These are phyloP conservation scores for Oxycera nigricornis DNA, from an alignment of 2,888 invertebrate species.

Conservation along the genomic window DNA sequence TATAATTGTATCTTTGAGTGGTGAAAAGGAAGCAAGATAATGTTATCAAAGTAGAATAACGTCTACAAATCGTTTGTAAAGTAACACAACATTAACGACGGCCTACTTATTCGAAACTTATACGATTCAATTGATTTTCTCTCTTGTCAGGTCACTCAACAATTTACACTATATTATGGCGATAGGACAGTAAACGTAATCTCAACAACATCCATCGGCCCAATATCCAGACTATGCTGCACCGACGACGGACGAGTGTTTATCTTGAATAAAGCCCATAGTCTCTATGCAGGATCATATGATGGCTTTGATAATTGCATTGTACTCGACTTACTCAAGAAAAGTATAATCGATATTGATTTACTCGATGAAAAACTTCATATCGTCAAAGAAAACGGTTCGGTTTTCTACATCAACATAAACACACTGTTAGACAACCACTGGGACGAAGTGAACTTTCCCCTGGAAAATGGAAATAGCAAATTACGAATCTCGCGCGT, in stretches of 20 bases:
- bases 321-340: slow-evolving; percentile 38
- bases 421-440: not conserved
- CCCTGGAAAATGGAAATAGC: slow-evolving; percentile 3
- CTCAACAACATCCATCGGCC: slow-evolving; percentile 20
- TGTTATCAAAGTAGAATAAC: too few species aligned
- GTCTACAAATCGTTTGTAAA: too few species aligned
- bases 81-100: too few species aligned
- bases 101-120: too few species aligned
- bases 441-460: slow-evolving; percentile 42
- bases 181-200: slow-evolving; percentile 36
- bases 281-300: slow-evolving; percentile 42
- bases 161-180: slow-evolving; percentile 42
- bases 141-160: slow-evolving; percentile 38
- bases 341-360: slow-evolving; percentile 46
- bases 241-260: slow-evolving; percentile 43
- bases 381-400: slow-evolving; percentile 46
- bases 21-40: too few species aligned
- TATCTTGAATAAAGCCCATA: slow-evolving; percentile 41
- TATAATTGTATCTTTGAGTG: too few species aligned
- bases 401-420: slow-evolving; percentile 41
- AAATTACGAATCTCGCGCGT: slow-evolving; percentile 47
- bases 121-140: not conserved
- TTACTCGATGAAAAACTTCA: slow-evolving; percentile 44
- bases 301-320: slow-evolving; percentile 32
- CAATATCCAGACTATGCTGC: slow-evolving; percentile 42